Base-by-base conservation (phyloP, 2,113 vertebrate species). In the Hyla sarda region DNA sequence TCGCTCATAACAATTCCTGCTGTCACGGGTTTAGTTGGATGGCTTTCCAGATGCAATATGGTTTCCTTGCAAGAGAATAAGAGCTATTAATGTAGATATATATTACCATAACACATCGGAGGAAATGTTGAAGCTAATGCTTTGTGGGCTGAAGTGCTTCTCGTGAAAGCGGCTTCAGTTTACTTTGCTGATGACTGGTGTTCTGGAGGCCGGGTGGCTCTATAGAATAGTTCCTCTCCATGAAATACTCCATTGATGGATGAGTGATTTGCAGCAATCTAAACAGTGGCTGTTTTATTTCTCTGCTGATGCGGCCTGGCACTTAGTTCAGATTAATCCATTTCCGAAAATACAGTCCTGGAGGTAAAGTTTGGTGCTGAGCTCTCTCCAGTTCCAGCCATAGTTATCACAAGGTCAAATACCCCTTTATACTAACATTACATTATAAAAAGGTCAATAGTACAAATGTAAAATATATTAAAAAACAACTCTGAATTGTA, bases 291-390 rank as follows among this genome's bases (percentile, higher is more conserved):
- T 52, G 85, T 92, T 92, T 94, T 95, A 92, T 93, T 93, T 92
- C 89, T 89, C 82, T 82, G 88, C 89, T 92, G 89, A 90, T 90
- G 92, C 94, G 95, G 93, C 94, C 94, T 96, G 96, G 95, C 94
- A 96, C 94, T 87, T 89, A 91, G 93, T 90, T 88, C 89, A 90
- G 89, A 92, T 58, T 88, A 83, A 54, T 88, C 79, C 60, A 88
- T 84, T 86, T 91, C 28, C 30, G 9, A 82, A 45, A 72, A n/a
- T n/a, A 87, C 16, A n/a, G 32, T 86, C 69, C 82, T 82, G 85
- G 48, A 87, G 77, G 62, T 89, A 84, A 88, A 88, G 86, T 69
- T 23, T 47, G 41, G 72, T 74, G 37, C 45, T 74, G 6, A 50
- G 73, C 73, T 50, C 45, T 52, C 72, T 50, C 73, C 45, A 30